Evolutionary conservation across 2,113 vertebrate species (phyloP), one percentile per base, ranked within the genome.

Genomic region (Pseudorectes ferrugineus): DNA sequence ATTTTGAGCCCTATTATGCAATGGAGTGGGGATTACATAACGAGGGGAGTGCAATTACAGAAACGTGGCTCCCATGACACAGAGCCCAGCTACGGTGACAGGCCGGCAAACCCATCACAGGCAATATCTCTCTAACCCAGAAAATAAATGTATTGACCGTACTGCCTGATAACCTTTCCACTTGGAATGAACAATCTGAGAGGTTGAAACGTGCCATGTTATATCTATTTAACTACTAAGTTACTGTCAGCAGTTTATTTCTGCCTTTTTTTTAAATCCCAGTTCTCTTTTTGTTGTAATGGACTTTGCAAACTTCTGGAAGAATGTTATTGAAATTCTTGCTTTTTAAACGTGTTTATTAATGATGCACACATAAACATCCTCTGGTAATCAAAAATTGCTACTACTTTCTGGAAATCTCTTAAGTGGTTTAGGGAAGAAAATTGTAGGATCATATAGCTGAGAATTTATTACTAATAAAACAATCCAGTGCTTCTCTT

Each of bases 1-100:
- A 43, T 54, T 77, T 81, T 94, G 92, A 72, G 82, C 63, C 77
- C 58, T 75, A 77, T 96, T 92, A 96, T 68, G 92, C 93, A 90
- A 94, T 65, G 80, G 88, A 92, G 88, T 40, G 11, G 12, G 81
- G 82, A 63, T 94, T 65, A 96, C 85, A 79, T 90, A 96, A 94
- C 10, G 8, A 48, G 79, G 52, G 85, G 94, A 89, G 83, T 68
- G 70, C 25, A 21, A 78, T 94, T 78, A 94, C 95, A 57, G 81
- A 38, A 58, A 81, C 8, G 33, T 63, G 80, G 85, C 84, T 94
- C 93, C 45, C 21, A 21, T 77, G 87, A 77, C 46, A 9, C 12
- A 3, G 49, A 66, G 81, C 68, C 67, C 4, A 12, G 81, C 43
- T 59, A 36, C 2, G 7, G 75, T 82, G 77, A 75, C 83, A 85